Percentiles rank a stretch among this genome's conserved stretches.
Evolutionary conservation across 2,888 invertebrate species (phyloP).

Genomic region (Eretmocerus hayati): DNA sequence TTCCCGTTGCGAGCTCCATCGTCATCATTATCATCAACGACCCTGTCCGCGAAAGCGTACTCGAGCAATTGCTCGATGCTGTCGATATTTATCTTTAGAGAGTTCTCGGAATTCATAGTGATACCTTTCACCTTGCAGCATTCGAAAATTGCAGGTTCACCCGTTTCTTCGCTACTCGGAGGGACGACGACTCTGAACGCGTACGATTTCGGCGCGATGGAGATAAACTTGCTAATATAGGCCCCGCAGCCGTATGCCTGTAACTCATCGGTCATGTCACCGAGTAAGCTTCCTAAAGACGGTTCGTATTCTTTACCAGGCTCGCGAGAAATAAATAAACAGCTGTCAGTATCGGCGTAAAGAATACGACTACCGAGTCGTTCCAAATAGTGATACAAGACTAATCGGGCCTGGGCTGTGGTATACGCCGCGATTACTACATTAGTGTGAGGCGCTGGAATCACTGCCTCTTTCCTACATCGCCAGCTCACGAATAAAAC

Average conservation of each 20-base stretch:
- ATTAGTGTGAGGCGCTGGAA: neutral
- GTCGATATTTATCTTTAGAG: no score
- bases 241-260: no score
- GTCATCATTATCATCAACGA: no score
- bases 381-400: neutral
- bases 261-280: conserved; percentile 15
- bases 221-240: conserved; percentile 8
- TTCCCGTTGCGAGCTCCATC: no score
- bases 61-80: no score
- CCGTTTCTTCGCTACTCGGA: no score
- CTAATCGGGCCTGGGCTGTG: conserved; percentile 7
- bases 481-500: conserved; percentile 6
- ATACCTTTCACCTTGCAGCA: no score
- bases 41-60: no score
- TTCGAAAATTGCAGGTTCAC: no score
- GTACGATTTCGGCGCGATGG: conserved; percentile 1
- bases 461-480: neutral
- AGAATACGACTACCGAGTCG: conserved; percentile 25
- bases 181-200: no score
- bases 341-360: conserved; percentile 12
- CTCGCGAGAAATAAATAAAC: conserved; percentile 1
- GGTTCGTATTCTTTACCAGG: neutral
- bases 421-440: conserved; percentile 11
- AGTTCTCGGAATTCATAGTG: no score
- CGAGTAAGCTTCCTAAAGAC: neutral